Conservation (phyloP, 2,797 vertebrate genomes). For the Hyperoplus lanceolatus region DNA sequence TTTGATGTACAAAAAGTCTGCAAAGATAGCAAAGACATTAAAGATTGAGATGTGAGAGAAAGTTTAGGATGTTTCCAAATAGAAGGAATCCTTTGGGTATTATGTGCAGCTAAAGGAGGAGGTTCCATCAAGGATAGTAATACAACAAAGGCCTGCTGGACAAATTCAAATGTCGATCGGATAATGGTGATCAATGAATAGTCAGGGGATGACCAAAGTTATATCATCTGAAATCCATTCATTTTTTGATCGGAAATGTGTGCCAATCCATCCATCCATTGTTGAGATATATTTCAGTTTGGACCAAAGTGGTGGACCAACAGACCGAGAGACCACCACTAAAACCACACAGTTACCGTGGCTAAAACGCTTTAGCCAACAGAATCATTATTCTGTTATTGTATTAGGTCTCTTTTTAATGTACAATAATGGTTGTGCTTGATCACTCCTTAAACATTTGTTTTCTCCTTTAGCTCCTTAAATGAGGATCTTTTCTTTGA, state of each 20-base stretch:
- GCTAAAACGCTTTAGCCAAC: not conserved
- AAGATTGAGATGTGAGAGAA: slow-evolving; percentile 50
- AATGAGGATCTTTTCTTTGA: not conserved
- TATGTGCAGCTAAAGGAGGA: slow-evolving; percentile 2
- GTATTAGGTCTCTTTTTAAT: not conserved
- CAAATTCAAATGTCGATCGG: no score
- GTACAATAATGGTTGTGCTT: not conserved
- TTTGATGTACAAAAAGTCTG: slow-evolving; percentile 26
- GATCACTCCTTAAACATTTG: not conserved
- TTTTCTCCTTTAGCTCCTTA: not conserved
- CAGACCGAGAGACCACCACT: not conserved
- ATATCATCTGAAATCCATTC: not conserved
- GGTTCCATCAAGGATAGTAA: not conserved
- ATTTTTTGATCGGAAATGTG: not conserved
- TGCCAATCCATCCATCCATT: not conserved
- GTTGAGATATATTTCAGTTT: not conserved
- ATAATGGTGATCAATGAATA: not conserved
- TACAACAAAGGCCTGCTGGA: not conserved
- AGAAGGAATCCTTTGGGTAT: slow-evolving; percentile 10
- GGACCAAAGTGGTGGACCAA: not conserved
- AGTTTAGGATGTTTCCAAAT: slow-evolving; percentile 27
- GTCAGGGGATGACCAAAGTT: not conserved
- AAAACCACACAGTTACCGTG: not conserved
- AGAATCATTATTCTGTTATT: not conserved
- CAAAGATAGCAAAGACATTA: slow-evolving; percentile 33